phyloP scores from a whole-genome alignment of 2,797 vertebrate species.

The Hoplostethus atlanticus region DNA sequence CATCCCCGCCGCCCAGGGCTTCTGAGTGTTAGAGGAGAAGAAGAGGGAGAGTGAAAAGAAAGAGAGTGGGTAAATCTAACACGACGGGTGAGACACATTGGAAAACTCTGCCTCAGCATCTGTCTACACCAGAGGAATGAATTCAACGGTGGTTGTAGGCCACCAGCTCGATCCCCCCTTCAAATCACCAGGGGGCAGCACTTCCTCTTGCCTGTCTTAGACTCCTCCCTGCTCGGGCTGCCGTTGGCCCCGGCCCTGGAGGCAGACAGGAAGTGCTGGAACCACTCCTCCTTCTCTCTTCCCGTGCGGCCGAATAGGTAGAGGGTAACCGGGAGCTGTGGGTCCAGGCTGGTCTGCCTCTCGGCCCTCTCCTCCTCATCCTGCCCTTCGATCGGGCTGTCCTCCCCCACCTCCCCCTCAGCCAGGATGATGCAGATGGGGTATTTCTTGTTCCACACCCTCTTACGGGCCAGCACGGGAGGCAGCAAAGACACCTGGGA shows the following conservation, averaged over 20 bases:
- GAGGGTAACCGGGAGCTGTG: slow-evolving; percentile 73
- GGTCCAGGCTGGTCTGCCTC: slow-evolving; percentile 26
- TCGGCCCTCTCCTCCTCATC: slow-evolving; percentile 69
- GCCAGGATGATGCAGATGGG: slow-evolving; percentile 88
- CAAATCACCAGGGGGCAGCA: not conserved
- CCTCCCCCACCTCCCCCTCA: slow-evolving; percentile 54
- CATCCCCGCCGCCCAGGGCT: slow-evolving; percentile 58
- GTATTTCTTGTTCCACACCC: slow-evolving; percentile 93
- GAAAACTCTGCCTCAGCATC: not conserved
- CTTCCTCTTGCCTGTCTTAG: slow-evolving; percentile 72
- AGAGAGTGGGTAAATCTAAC: not conserved
- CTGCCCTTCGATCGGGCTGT: slow-evolving; percentile 40
- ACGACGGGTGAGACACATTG: no score
- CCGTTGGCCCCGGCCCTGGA: slow-evolving; percentile 55
- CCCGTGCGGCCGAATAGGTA: slow-evolving; percentile 90
- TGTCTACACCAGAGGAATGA: not conserved
- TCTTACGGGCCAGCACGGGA: slow-evolving; percentile 86
- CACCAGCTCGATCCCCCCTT: not conserved
- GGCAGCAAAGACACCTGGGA: slow-evolving; percentile 87
- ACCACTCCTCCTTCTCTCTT: slow-evolving; percentile 93
- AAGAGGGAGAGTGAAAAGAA: not conserved
- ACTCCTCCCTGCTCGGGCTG: slow-evolving; percentile 55
- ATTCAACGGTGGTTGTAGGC: not conserved
- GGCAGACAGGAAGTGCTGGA: slow-evolving; percentile 85
- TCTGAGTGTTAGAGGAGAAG: slow-evolving; percentile 47